Evolutionary conservation across 1,140 invertebrate genomes (phyloP).

Genomic region (Branchinecta lindahli): DNA sequence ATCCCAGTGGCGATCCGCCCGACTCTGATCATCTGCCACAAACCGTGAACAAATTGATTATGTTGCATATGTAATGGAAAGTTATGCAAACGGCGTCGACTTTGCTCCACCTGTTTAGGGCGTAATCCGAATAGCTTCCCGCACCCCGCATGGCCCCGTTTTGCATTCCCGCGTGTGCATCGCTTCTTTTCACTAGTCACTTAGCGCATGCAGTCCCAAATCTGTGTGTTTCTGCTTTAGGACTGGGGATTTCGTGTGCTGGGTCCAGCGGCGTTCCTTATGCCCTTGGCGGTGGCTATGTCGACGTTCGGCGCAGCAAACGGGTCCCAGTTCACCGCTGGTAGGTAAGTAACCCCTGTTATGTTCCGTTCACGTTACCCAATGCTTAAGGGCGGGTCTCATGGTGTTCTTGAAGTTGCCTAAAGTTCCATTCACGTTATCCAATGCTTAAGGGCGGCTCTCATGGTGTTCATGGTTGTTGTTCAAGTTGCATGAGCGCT

Average conservation of each 20-base stretch:
- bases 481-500: no score
- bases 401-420: no score
- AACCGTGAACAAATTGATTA: no score
- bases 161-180: background rate
- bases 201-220: background rate
- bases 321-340: constrained; percentile 81
- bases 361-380: background rate
- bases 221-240: constrained; percentile 17
- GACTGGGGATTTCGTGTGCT: constrained; percentile 47
- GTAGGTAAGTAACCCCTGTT: constrained; percentile 38
- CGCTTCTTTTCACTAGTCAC: background rate
- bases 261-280: constrained; percentile 73
- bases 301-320: constrained; percentile 95
- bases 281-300: constrained; percentile 85
- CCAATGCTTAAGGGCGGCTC: constrained; percentile 9
- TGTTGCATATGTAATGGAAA: no score
- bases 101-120: no score
- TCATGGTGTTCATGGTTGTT: no score
- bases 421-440: background rate
- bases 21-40: no score
- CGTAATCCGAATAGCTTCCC: no score
- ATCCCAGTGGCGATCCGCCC: no score
- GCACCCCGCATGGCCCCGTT: no score
- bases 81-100: no score
- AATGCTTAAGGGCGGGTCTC: constrained; percentile 10